phyloP scores from a whole-genome alignment of 2,797 vertebrate genomes.

The Chaenodraco wilsoni region DNA sequence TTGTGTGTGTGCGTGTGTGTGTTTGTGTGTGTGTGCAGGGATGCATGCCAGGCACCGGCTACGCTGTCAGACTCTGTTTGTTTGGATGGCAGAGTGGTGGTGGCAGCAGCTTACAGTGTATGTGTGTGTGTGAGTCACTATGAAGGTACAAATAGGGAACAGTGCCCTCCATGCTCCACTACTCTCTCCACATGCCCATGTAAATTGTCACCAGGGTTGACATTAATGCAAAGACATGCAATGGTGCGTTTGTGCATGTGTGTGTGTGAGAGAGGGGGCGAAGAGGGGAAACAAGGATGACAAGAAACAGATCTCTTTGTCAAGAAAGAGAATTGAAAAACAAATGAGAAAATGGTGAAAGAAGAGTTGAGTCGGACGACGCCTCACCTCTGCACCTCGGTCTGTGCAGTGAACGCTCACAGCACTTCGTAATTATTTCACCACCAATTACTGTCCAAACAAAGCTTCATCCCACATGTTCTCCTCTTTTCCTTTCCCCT shows the following conservation, averaged over 20 bases:
- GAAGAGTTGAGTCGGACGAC: conserved; percentile 22
- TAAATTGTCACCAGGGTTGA: conserved; percentile 56
- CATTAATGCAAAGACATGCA: conserved; percentile 47
- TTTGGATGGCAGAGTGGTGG: conserved; percentile 63
- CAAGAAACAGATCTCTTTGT: conserved; percentile 10
- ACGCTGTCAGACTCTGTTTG: conserved; percentile 72
- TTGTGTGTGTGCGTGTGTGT: conserved; percentile 17
- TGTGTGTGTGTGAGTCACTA: conserved; percentile 1
- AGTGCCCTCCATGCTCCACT: conserved; percentile 55
- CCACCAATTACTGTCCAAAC: conserved; percentile 66
- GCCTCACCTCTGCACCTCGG: conserved; percentile 25
- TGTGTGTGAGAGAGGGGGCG: conserved; percentile 2
- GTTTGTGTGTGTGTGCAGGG: conserved; percentile 50
- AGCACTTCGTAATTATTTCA: conserved; percentile 68
- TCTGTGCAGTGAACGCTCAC: conserved; percentile 32
- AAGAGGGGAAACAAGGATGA: not conserved
- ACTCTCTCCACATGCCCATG: conserved; percentile 45
- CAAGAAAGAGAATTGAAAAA: conserved; percentile 27
- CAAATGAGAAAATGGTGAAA: conserved; percentile 27
- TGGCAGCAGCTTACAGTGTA: conserved; percentile 52
- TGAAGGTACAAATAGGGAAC: conserved; percentile 54
- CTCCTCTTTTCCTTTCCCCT: conserved; percentile 19
- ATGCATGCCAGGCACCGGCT: conserved; percentile 67
- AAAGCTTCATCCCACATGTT: conserved; percentile 48
- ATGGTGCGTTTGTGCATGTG: conserved; percentile 3